Evolutionary conservation across 2,113 vertebrate genomes (phyloP).

Genomic region (Peromyscus maniculatus): DNA sequence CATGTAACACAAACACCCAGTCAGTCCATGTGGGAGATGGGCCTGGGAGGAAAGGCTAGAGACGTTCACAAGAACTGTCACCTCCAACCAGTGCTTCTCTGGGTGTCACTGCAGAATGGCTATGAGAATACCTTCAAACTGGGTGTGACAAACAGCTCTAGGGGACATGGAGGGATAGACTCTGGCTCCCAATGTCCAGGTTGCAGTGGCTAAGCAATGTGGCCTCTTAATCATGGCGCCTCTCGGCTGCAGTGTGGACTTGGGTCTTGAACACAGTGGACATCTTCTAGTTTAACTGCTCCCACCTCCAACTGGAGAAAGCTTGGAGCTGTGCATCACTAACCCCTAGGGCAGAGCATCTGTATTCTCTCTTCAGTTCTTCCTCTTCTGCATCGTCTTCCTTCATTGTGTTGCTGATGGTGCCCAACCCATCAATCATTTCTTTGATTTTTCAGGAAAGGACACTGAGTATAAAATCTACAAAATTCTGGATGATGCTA

Average conservation of each 20-base stretch:
- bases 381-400: neutral
- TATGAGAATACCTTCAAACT: neutral
- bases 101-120: neutral
- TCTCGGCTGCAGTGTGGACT: neutral
- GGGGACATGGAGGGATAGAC: neutral
- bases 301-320: accelerated
- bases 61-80: neutral
- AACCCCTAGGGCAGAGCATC: neutral
- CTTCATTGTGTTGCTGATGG: neutral
- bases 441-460: neutral
- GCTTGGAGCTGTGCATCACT: accelerated
- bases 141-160: neutral
- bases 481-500: neutral
- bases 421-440: neutral
- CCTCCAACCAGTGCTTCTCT: neutral
- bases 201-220: neutral
- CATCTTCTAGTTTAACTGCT: neutral
- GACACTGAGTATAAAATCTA: neutral
- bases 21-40: neutral
- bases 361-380: neutral
- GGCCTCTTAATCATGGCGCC: accelerated
- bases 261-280: neutral
- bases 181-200: accelerated
- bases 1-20: neutral
- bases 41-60: neutral